Conservation (phyloP, 64 coral and sea anemone genomes). For the Montipora sp. region DNA sequence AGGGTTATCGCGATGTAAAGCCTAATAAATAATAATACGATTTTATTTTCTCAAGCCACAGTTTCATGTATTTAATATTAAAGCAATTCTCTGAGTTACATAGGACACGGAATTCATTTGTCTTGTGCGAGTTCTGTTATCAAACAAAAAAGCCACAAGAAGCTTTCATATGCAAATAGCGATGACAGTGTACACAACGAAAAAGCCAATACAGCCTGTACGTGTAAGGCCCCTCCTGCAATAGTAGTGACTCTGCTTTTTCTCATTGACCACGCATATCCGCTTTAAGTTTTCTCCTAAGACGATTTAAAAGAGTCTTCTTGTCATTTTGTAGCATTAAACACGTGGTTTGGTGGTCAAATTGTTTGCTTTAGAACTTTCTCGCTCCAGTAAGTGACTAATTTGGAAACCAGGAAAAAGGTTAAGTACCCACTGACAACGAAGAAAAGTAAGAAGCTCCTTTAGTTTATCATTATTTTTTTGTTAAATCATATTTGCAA, state of each 20-base stretch:
- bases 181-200: background rate
- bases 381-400: background rate
- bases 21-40: background rate
- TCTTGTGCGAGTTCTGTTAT: background rate
- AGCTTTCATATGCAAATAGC: background rate
- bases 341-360: background rate
- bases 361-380: background rate
- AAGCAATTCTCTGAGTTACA: background rate
- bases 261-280: background rate
- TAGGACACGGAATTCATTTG: background rate
- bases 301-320: background rate
- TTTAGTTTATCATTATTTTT: background rate
- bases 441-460: background rate
- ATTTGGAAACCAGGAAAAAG: background rate
- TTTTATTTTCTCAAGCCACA: background rate
- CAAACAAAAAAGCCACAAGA: background rate
- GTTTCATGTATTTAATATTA: background rate
- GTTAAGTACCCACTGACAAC: background rate
- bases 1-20: background rate
- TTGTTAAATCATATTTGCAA: background rate
- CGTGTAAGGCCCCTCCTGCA: background rate
- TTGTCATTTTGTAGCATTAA: background rate
- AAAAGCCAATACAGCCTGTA: conserved; percentile 6
- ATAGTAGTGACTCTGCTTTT: background rate
- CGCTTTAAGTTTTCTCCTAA: conserved; percentile 13